Percentiles rank a stretch among this genome's conserved stretches.
Conservation (phyloP, 2,113 vertebrate species). For the Pachyramphus minor region DNA sequence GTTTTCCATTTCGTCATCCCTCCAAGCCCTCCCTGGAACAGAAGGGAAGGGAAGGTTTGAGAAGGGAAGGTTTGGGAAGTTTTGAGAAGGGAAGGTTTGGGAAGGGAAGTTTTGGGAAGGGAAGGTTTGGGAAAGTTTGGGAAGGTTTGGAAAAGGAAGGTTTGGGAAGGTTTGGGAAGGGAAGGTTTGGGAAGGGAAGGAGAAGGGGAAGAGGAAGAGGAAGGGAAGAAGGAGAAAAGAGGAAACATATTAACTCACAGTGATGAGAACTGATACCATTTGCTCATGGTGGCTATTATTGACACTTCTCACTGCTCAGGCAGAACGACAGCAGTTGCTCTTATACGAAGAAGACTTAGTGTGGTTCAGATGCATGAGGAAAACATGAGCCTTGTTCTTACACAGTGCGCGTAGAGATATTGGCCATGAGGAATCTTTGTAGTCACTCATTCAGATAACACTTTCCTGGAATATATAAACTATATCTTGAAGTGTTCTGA, state of each 20-base stretch:
- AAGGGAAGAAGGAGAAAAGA: neutral
- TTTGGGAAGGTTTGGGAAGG: too few species aligned
- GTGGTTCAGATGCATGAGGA: neutral
- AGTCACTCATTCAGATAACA: neutral
- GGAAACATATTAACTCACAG: neutral
- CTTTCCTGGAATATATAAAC: neutral
- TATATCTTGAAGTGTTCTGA: neutral
- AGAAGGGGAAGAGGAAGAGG: too few species aligned
- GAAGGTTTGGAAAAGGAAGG: too few species aligned
- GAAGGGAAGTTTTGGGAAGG: too few species aligned
- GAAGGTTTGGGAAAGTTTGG: too few species aligned
- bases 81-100: too few species aligned
- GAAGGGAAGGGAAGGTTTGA: too few species aligned
- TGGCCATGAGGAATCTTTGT: neutral
- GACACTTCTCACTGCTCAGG: neutral
- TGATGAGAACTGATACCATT: neutral
- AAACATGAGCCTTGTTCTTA: neutral
- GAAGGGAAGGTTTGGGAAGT: too few species aligned
- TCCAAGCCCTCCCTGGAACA: too few species aligned
- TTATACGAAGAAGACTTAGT: neutral
- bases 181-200: too few species aligned
- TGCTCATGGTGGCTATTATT: neutral
- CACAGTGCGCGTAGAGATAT: neutral
- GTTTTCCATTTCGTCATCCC: too few species aligned
- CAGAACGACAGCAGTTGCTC: neutral